Evolutionary conservation across 2,888 invertebrate genomes (phyloP).

Genomic region (Euplexia lucipara): DNA sequence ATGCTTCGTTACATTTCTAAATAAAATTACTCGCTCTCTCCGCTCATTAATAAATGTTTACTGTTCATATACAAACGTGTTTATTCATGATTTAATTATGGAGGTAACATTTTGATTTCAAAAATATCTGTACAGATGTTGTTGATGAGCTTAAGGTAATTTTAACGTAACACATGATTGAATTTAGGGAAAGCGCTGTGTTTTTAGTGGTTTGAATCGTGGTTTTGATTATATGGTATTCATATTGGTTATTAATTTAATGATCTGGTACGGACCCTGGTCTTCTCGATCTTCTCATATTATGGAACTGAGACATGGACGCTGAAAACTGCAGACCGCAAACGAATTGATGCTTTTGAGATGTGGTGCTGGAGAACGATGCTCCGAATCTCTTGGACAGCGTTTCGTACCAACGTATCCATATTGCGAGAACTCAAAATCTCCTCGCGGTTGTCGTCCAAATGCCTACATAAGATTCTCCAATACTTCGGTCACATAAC

Average conservation of each 20-base stretch:
- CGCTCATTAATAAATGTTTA: constrained; percentile 58
- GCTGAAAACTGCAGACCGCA: no score
- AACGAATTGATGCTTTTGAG: no score
- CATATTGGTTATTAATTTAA: constrained; percentile 7
- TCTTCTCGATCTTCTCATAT: no score
- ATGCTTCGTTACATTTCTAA: constrained; percentile 64
- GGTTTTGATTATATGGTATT: background rate
- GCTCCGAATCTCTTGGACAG: no score
- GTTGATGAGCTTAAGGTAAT: constrained; percentile 3
- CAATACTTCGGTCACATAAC: no score
- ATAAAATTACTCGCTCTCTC: constrained; percentile 56
- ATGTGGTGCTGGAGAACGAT: no score
- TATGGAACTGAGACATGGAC: no score
- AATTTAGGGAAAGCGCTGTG: background rate
- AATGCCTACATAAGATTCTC: no score
- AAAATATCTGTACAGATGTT: background rate
- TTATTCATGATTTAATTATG: constrained; percentile 26
- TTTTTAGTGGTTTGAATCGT: background rate
- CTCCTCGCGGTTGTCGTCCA: no score
- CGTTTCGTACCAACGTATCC: no score
- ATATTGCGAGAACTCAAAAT: no score
- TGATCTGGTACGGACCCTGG: no score
- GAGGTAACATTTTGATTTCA: constrained; percentile 7
- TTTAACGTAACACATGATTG: background rate
- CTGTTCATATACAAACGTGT: constrained; percentile 51